Evolutionary conservation across 1,140 invertebrate species (phyloP).

Genomic region (Chrysoperla carnea): DNA sequence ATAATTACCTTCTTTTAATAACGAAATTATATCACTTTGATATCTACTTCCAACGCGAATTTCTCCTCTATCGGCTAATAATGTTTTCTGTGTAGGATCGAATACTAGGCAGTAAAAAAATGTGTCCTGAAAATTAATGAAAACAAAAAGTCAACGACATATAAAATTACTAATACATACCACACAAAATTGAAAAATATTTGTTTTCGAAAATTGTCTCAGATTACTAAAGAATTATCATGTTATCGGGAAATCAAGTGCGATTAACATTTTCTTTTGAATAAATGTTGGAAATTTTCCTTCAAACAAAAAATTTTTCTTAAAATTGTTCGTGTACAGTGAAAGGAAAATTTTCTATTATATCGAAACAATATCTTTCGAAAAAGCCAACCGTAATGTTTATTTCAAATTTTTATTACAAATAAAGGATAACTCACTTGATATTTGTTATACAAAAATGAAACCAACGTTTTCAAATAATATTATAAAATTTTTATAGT

Average conservation of each 20-base stretch:
- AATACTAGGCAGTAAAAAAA: slow-evolving; percentile 99
- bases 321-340: too few species aligned
- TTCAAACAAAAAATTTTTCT: too few species aligned
- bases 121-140: slow-evolving; percentile 54
- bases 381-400: too few species aligned
- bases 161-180: background rate
- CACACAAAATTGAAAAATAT: background rate
- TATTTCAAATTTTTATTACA: too few species aligned
- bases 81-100: slow-evolving; percentile 95
- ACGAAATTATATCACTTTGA: slow-evolving; percentile 76
- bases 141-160: slow-evolving; percentile 7
- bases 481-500: too few species aligned
- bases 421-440: too few species aligned
- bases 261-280: too few species aligned
- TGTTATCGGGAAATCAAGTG: background rate
- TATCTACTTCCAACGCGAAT: slow-evolving; percentile 71
- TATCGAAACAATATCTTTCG: too few species aligned
- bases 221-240: background rate
- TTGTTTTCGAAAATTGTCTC: background rate
- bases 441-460: too few species aligned
- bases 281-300: too few species aligned
- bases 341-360: too few species aligned
- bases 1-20: slow-evolving; percentile 49
- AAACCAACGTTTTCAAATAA: too few species aligned
- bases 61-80: slow-evolving; percentile 96